Percentiles rank a stretch among this genome's conserved stretches.
Conservation (phyloP, 2,888 invertebrate genomes). For the Actias luna region DNA sequence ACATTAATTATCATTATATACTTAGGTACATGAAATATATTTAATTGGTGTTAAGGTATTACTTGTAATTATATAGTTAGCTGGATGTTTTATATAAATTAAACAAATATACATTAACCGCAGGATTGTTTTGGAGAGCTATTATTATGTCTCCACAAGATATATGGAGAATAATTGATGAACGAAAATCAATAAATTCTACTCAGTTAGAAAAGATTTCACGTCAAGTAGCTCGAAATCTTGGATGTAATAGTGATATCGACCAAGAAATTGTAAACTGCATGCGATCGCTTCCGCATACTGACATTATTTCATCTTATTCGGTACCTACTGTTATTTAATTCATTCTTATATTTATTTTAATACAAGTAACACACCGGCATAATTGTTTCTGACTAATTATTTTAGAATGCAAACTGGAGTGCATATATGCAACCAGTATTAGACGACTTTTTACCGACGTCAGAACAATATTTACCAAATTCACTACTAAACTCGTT, state of each 20-base stretch:
- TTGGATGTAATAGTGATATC: constrained; percentile 77
- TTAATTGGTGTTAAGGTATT: too few species aligned
- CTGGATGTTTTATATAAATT: neutral
- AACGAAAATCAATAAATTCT: constrained; percentile 39
- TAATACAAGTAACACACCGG: neutral
- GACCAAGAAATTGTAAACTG: constrained; percentile 82
- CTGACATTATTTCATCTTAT: constrained; percentile 80
- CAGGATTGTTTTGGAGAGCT: constrained; percentile 84
- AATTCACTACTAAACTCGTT: constrained; percentile 77
- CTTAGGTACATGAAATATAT: too few species aligned
- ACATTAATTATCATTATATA: too few species aligned
- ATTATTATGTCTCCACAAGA: constrained; percentile 85
- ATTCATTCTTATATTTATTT: neutral
- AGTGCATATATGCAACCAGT: constrained; percentile 83
- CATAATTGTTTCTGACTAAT: constrained; percentile 1
- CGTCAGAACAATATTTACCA: constrained; percentile 83
- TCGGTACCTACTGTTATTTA: constrained; percentile 40
- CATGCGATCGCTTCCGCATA: constrained; percentile 81
- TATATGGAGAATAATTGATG: constrained; percentile 61
- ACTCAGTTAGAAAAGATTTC: constrained; percentile 71
- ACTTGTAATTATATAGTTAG: constrained; percentile 5
- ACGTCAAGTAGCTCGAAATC: constrained; percentile 77
- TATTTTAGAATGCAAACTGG: constrained; percentile 60
- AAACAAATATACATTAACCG: constrained; percentile 19
- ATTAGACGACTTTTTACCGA: constrained; percentile 83